phyloP scores from a whole-genome alignment of 2,797 vertebrate species.

The Spinus pinus region DNA sequence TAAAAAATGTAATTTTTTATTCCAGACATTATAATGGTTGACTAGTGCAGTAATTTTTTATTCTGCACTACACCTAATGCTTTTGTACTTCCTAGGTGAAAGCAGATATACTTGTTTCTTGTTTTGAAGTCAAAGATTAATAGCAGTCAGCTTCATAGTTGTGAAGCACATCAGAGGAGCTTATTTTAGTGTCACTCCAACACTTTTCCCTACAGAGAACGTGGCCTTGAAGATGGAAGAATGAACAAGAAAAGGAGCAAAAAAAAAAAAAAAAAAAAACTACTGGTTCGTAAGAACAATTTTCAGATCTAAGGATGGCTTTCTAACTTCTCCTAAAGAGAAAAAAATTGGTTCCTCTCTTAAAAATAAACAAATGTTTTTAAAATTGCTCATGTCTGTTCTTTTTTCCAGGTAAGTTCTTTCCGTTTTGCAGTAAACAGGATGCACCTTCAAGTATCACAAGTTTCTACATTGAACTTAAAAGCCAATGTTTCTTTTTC shows the following conservation, averaged over 20 bases:
- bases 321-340: background rate
- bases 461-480: background rate
- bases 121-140: slow-evolving; percentile 40
- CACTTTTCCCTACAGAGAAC: background rate
- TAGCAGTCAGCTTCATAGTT: background rate
- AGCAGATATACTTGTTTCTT: background rate
- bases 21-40: background rate
- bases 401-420: background rate
- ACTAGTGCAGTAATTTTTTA: background rate
- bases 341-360: background rate
- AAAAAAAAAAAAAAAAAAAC: background rate
- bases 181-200: background rate
- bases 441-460: background rate
- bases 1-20: background rate
- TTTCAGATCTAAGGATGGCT: background rate
- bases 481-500: background rate
- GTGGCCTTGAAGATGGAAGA: background rate
- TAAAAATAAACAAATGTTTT: background rate
- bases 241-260: background rate
- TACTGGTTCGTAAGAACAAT: background rate
- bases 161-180: background rate
- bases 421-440: background rate
- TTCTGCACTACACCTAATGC: background rate
- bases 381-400: background rate
- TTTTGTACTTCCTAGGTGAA: background rate